Conservation (phyloP, 2,888 invertebrate species). For the Lucinisca nassula region DNA sequence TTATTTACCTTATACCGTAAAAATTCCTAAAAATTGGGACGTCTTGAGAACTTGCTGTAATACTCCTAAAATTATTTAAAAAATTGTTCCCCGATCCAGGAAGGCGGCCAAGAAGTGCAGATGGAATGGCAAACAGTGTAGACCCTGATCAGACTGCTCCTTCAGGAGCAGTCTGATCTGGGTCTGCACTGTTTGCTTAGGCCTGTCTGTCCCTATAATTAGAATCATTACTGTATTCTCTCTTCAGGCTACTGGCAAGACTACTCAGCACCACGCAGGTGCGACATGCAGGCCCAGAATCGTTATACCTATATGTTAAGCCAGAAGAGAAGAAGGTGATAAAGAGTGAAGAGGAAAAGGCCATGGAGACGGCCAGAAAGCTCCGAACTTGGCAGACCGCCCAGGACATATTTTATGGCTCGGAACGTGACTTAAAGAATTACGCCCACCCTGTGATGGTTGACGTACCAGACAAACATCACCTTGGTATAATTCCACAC, state of each 20-base stretch:
- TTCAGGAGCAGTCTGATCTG: too few species aligned
- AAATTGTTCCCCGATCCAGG: too few species aligned
- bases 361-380: conserved; percentile 39
- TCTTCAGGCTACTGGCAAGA: neutral
- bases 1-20: too few species aligned
- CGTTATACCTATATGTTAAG: neutral
- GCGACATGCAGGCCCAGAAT: neutral
- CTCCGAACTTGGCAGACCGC: conserved; percentile 80
- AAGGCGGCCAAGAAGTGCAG: too few species aligned
- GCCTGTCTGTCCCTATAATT: too few species aligned
- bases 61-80: too few species aligned
- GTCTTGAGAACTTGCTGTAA: too few species aligned
- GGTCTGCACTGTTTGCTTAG: too few species aligned
- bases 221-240: too few species aligned
- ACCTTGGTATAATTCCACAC: conserved; percentile 97
- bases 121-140: too few species aligned
- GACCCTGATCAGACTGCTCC: too few species aligned
- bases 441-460: conserved; percentile 92
- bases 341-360: neutral
- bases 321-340: neutral
- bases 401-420: conserved; percentile 88
- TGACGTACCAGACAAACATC: conserved; percentile 92
- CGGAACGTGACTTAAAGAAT: conserved; percentile 92
- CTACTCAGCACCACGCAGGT: neutral
- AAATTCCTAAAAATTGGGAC: too few species aligned